Evolutionary conservation across 2,888 invertebrate species (phyloP), one percentile per base, ranked within the genome.

Genomic region (Cenopis cana): DNA sequence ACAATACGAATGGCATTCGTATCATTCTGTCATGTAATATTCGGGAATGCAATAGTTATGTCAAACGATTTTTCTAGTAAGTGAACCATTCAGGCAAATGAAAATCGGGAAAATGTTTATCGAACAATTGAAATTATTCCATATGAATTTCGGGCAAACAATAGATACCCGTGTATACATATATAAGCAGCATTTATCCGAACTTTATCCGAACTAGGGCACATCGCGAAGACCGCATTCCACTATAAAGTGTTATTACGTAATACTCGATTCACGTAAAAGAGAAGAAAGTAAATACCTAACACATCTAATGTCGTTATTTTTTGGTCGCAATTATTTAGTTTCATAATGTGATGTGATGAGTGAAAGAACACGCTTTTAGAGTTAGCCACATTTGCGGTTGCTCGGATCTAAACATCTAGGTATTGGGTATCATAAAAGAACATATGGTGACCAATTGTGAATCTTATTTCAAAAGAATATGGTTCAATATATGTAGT

Each of bases 311-410:
- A 50, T 11, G 56, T 46, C 55, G 33, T 68, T 50, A 38, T 57
- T 50, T 50, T 20, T 61, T 55, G 12, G 49, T 56, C 62, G 18
- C 54, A 61, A 46, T 56, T 69, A 24, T 62, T 55, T 69, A 46
- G 17, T 24, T 54, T 69, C 55, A 36, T 61, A 69, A 55, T 64
- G 38, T 17, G 38, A 64, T 69, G 57, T 38, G 38, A 65, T 64
- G 64, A 69, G 69, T 59, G 69, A 65, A 64, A 65, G 69, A 69
- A 29, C 50, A 41, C 57, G 56, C 38, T 57, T 64, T 41, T 57
- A 41, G 29, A 64, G 33, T 3, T 33, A 68, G 36, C 36, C 52
- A 24, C 41, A 59, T 57, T 69, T 65, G 69, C 14, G 64, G 69
- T 64, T 64, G 18, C 36, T 17, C 29, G 41, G 41, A 54, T 49